These are phyloP conservation scores for Anas flavirostris DNA, from an alignment of 2,797 vertebrate species.

Conservation along the genomic window DNA sequence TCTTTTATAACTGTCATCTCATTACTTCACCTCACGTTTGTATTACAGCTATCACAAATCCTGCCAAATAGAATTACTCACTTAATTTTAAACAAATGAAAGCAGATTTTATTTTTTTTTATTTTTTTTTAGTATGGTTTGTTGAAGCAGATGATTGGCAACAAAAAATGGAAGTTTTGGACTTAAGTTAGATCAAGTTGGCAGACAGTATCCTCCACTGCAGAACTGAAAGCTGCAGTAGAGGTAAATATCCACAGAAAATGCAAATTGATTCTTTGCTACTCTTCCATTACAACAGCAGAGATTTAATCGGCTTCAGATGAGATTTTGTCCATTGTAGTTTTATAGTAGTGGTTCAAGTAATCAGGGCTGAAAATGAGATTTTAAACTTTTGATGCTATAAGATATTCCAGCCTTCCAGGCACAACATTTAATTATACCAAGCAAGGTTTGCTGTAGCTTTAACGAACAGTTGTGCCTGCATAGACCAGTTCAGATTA, in stretches of 20 bases:
- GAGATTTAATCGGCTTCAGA: slow-evolving; percentile 16
- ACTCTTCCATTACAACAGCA: neutral
- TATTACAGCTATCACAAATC: neutral
- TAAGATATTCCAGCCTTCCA: neutral
- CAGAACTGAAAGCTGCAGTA: neutral
- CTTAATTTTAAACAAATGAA: slow-evolving; percentile 18
- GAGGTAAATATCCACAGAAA: neutral
- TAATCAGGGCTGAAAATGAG: slow-evolving; percentile 3
- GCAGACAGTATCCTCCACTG: neutral
- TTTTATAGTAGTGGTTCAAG: slow-evolving; percentile 8
- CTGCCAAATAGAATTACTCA: neutral
- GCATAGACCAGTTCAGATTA: neutral
- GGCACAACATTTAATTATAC: slow-evolving; percentile 14
- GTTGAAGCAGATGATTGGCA: neutral
- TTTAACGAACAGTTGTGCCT: neutral
- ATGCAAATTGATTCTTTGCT: neutral
- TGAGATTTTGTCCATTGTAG: slow-evolving; percentile 12
- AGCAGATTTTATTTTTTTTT: neutral
- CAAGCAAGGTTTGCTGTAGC: neutral
- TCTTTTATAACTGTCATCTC: neutral
- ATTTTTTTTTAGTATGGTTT: neutral
- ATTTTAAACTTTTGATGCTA: neutral
- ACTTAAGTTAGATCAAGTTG: neutral
- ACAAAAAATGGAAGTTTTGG: neutral
- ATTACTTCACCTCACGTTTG: neutral